Evolutionary conservation across 2,888 invertebrate genomes (phyloP).

Genomic region (Callosobruchus maculatus): DNA sequence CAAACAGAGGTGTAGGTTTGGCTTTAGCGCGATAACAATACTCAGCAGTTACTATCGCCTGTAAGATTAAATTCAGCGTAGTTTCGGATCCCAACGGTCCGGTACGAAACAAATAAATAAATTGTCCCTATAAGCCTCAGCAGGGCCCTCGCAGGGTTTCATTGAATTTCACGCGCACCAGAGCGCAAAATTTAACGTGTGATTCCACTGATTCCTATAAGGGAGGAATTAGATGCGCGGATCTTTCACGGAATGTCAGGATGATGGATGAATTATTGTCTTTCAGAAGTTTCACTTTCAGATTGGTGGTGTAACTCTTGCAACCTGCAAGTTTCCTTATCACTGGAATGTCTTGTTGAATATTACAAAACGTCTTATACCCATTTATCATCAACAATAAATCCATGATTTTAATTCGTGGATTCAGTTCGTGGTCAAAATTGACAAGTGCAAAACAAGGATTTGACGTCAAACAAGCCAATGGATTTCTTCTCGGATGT

Average conservation of each 20-base stretch:
- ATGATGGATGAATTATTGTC: background rate
- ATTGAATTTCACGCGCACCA: slow-evolving; percentile 21
- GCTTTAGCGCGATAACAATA: background rate
- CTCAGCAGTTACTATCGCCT: background rate
- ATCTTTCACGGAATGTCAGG: background rate
- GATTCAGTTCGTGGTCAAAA: too few relatives aligned
- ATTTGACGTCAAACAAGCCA: too few relatives aligned
- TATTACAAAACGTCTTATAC: too few relatives aligned
- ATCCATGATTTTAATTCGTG: too few relatives aligned
- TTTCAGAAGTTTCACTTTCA: background rate
- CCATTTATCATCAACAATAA: too few relatives aligned
- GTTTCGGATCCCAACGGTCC: background rate
- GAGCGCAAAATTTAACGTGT: slow-evolving; percentile 21
- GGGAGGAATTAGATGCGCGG: slow-evolving; percentile 5
- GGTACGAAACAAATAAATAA: slow-evolving; percentile 17
- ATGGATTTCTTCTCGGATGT: too few relatives aligned
- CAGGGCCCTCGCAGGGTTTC: slow-evolving; percentile 9
- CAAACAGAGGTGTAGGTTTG: background rate
- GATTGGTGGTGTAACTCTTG: too few relatives aligned
- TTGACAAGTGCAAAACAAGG: too few relatives aligned
- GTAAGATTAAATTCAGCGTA: slow-evolving; percentile 14
- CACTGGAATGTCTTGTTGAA: too few relatives aligned
- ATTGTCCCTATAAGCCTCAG: slow-evolving; percentile 13
- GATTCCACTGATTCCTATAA: slow-evolving; percentile 17
- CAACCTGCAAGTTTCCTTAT: too few relatives aligned